Percentiles rank a stretch among this genome's conserved stretches.
Evolutionary conservation across 2,888 invertebrate species (phyloP).

Genomic region (Spialia ferax): DNA sequence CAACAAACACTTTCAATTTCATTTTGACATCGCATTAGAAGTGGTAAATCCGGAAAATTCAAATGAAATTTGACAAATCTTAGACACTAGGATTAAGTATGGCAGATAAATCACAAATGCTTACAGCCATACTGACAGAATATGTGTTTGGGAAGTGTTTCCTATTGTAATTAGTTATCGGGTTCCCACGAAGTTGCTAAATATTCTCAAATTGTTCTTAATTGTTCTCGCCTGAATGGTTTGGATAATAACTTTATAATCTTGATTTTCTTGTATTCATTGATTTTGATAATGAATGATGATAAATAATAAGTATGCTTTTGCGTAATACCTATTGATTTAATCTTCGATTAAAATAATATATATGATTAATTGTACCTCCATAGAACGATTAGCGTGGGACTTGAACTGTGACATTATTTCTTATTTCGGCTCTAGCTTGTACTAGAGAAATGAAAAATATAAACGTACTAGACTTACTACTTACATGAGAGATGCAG

Average conservation of each 20-base stretch:
- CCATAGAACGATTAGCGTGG: too few species aligned
- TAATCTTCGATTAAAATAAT: too few species aligned
- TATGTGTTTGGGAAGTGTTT: constrained; percentile 6
- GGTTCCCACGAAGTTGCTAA: constrained; percentile 10
- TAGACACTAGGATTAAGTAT: not conserved
- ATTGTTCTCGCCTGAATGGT: constrained; percentile 7
- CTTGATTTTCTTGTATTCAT: not conserved
- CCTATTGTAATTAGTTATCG: constrained; percentile 1
- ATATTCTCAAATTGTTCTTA: constrained; percentile 15
- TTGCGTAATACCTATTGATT: too few species aligned
- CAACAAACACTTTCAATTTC: constrained; percentile 39
- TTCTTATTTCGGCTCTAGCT: too few species aligned
- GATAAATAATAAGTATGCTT: too few species aligned
- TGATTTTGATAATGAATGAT: not conserved
- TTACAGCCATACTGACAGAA: not conserved
- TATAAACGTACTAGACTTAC: too few species aligned
- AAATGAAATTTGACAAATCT: not conserved
- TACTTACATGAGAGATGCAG: too few species aligned
- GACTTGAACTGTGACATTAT: too few species aligned
- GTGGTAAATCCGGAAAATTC: not conserved
- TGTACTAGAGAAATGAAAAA: too few species aligned
- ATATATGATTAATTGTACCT: too few species aligned
- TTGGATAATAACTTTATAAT: constrained; percentile 9
- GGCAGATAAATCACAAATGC: constrained; percentile 13
- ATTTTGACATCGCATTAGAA: constrained; percentile 6